Base-by-base conservation (phyloP, 2,113 vertebrate genomes). In the Microcebus murinus region DNA sequence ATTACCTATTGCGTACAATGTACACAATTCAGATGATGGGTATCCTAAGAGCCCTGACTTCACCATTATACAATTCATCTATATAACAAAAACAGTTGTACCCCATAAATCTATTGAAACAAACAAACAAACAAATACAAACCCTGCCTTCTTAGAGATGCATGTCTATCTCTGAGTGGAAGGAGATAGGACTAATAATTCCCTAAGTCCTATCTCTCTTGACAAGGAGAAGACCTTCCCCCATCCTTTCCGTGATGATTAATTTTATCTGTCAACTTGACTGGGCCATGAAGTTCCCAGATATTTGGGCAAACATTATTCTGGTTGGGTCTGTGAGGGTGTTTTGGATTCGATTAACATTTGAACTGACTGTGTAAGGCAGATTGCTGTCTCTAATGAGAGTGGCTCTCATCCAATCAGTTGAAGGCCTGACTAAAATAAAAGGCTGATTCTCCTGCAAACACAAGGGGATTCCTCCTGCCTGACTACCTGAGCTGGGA, bases 181-280 rank as follows among this genome's bases (percentile, higher is more conserved):
- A 96, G 48, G 13, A 31, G 8, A 91, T 14, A 45, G 25, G 10
- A 71, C 0, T 48, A 73, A 87, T 74, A n/a, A 79, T 61, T 68
- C 39, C 14, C 31, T 13, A 85, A 57, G n/a, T 85, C n/a, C 70
- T 86, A 15, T 87, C 25, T 95, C 12, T 27, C 45, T 29, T 92
- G 25, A 80, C 8, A 68, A 91, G 31, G 13, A 87, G 11, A 36
- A 67, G 13, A 79, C 17, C 94, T 80, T 88, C 20, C 36, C 15
- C 36, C 9, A 74, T 52, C 14, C 31, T 3, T 79, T 18, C 68
- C 80, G n/a, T 80, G 48, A 93, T 85, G 6, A 4, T 50, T 91
- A 87, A 94, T 61, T 94, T 92, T 94, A 80, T 88, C 39, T 87
- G n/a, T 95, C 61, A 77, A 48, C 50, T 81, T 95, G 50, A 92